Conservation (phyloP, 2,888 invertebrate genomes). For the Agriopis marginaria region DNA sequence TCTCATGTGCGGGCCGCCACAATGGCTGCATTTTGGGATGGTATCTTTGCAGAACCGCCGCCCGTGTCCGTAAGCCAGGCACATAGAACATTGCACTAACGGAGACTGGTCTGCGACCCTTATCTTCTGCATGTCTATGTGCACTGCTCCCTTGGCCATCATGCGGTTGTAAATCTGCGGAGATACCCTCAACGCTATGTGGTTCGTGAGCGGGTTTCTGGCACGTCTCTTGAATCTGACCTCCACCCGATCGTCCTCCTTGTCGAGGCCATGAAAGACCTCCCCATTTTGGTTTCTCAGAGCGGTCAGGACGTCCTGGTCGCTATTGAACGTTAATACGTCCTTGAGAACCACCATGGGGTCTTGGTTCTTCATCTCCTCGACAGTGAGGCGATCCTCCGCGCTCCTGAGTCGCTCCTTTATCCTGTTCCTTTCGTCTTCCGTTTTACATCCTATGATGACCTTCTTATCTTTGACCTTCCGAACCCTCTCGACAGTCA, state of each 20-base stretch:
- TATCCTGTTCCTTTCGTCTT: background rate
- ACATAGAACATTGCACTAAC: background rate
- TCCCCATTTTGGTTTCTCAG: background rate
- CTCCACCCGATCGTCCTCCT: background rate
- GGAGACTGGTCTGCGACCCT: background rate
- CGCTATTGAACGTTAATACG: background rate
- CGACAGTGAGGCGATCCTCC: background rate
- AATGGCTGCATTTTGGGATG: background rate
- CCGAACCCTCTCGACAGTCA: too few species aligned
- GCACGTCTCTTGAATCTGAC: background rate
- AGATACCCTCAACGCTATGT: background rate
- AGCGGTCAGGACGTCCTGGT: background rate
- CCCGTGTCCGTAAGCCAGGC: slow-evolving; percentile 3
- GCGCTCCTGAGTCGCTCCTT: background rate
- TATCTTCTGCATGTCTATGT: background rate
- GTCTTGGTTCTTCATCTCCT: background rate
- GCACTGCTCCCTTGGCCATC: background rate
- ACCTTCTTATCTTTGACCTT: too few species aligned
- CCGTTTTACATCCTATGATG: background rate
- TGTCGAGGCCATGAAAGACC: background rate
- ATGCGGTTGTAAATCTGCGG: background rate
- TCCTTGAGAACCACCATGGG: background rate
- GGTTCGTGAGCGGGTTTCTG: background rate
- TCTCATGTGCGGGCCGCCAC: background rate
- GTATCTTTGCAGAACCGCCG: background rate